phyloP scores from a whole-genome alignment of 2,797 vertebrate species.

The Mormyrops boulengeri region DNA sequence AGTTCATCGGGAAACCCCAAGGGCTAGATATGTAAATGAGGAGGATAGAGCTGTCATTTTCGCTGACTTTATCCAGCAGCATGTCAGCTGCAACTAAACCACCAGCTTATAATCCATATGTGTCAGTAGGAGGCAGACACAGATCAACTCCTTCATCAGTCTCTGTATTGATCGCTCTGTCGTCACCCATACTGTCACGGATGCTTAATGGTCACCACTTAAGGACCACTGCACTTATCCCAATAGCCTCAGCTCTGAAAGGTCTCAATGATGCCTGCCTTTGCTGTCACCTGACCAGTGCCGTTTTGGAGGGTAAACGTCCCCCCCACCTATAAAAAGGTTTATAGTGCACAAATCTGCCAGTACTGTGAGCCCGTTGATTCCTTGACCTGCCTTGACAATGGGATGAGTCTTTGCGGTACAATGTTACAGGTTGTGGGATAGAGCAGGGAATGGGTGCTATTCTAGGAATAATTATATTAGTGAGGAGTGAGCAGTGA shows the following conservation, averaged over 20 bases:
- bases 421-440: background rate
- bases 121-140: background rate
- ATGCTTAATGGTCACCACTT: background rate
- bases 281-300: background rate
- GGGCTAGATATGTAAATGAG: background rate
- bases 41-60: conserved; percentile 10
- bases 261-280: background rate
- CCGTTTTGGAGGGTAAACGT: background rate
- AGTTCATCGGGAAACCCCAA: background rate
- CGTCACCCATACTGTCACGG: background rate
- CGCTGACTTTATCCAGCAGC: background rate
- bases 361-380: background rate
- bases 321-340: background rate
- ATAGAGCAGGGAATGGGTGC: background rate
- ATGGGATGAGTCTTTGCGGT: background rate
- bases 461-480: background rate
- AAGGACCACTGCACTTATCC: conserved; percentile 4
- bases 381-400: background rate
- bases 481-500: background rate
- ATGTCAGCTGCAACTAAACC: background rate
- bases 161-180: background rate
- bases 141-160: background rate
- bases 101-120: background rate
- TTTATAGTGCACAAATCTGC: background rate
- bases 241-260: background rate